Base-by-base conservation (phyloP, 1,140 invertebrate species). In the Drosophila lowei region DNA sequence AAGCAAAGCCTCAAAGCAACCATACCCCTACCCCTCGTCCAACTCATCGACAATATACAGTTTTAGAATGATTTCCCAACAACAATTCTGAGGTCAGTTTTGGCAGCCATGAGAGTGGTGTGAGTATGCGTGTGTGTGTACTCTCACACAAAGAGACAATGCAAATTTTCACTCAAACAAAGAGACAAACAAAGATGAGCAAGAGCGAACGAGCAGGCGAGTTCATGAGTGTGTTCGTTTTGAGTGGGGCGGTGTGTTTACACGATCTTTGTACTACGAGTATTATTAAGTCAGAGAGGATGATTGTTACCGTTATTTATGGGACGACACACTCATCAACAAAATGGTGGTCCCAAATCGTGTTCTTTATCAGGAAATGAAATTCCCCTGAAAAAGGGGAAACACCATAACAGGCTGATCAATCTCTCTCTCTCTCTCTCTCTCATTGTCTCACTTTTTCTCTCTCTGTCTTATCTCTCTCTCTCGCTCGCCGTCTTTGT, bases 81-180 rank as follows among this genome's bases (percentile, higher is more conserved):
- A 56, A 65, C 61, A 65, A 67, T 52, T 50, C 50, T 76, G 43
- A 72, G 75, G 60, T 78, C 75, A 77, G 23, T 78, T 78, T 78
- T 57, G 56, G 68, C 75, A 67, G 42, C 52, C 30, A 34, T 34
- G 30, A 34, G 30, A 34, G 30, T 34, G 30, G 30, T 48, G 16
- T 28, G 42, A 28, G 30, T 16, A n/a, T 42, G 21, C 11, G 34
- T 59, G 23, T 23, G 42, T 13, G 38, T 48, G 62, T 58, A 18
- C 18, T 43, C 21, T 28, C 23, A 42, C 30, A 77, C 67, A 61
- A 57, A 77, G 56, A 48, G 47, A 47, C 42, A 60, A 67, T 70
- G 66, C 63, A 67, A 68, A 67, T 70, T 68, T 67, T 63, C 47
- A 42, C 52, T 18, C 59, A 57, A 72, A 73, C 59, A 64, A 49